phyloP scores from a whole-genome alignment of 2,888 invertebrate species.

The Dexiosoma caninum region DNA sequence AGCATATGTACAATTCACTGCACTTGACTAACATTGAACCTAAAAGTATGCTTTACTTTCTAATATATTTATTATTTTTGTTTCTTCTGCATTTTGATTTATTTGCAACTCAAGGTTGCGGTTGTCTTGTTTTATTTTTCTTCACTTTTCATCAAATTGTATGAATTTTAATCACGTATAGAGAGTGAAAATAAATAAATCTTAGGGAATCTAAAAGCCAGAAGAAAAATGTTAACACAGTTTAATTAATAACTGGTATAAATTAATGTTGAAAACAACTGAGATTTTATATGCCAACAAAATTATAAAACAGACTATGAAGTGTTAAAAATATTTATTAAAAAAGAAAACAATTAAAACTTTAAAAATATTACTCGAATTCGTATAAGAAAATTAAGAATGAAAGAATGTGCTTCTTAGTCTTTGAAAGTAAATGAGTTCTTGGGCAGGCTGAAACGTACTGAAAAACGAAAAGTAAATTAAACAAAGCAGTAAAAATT shows the following conservation, averaged over 20 bases:
- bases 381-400: too few relatives aligned
- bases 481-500: too few relatives aligned
- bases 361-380: too few relatives aligned
- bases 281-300: neutral
- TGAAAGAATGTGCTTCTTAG: too few relatives aligned
- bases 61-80: neutral
- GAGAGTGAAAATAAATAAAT: neutral
- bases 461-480: too few relatives aligned
- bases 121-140: constrained; percentile 23
- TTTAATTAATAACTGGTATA: constrained; percentile 25
- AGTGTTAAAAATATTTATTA: neutral
- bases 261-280: neutral
- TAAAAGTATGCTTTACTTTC: constrained; percentile 46
- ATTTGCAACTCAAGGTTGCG: constrained; percentile 50
- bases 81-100: neutral
- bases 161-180: constrained; percentile 33
- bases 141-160: constrained; percentile 10
- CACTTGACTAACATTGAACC: too few relatives aligned
- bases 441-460: too few relatives aligned
- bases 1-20: too few relatives aligned
- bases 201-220: neutral
- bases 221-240: neutral
- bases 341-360: too few relatives aligned
- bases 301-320: neutral
- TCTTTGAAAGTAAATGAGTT: too few relatives aligned